A percentile compares a stretch with the other conserved stretches of the same genome.
These are phyloP conservation scores for Thripadectes ignobilis DNA, from an alignment of 2,797 vertebrate genomes.

Conservation along the genomic window DNA sequence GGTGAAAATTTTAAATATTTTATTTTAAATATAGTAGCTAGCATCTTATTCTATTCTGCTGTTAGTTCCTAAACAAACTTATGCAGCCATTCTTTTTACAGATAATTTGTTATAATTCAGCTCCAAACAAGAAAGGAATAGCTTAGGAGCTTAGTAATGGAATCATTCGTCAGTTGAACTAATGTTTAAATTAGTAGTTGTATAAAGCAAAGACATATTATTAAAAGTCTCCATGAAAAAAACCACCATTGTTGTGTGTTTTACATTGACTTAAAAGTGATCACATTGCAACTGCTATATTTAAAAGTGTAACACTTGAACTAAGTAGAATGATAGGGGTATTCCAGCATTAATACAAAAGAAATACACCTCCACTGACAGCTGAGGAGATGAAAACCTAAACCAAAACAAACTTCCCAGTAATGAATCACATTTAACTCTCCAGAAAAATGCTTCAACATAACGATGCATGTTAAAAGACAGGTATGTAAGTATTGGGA, in stretches of 20 bases:
- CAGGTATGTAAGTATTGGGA: neutral
- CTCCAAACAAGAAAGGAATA: neutral
- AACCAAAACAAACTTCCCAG: neutral
- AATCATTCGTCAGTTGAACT: neutral
- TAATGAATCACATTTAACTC: neutral
- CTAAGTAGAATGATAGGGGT: neutral
- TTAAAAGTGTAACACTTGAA: neutral
- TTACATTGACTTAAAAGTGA: neutral
- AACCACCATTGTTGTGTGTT: neutral
- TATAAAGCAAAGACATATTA: neutral
- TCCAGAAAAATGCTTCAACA: neutral
- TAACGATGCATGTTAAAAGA: neutral
- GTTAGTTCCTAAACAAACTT: neutral
- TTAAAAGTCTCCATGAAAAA: neutral
- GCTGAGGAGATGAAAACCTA: neutral
- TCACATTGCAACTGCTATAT: neutral
- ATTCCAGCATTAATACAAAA: neutral
- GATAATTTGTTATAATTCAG: neutral
- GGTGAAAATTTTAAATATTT: neutral
- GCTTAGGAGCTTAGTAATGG: neutral
- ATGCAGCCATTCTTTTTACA: neutral
- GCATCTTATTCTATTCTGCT: neutral
- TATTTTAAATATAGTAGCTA: neutral
- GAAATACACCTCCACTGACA: neutral
- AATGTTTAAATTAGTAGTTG: constrained; percentile 6